Percentiles rank a stretch among this genome's conserved stretches.
Evolutionary conservation across 92 coral and sea anemone genomes (phyloP).

Genomic region (Desmophyllum pertusum): DNA sequence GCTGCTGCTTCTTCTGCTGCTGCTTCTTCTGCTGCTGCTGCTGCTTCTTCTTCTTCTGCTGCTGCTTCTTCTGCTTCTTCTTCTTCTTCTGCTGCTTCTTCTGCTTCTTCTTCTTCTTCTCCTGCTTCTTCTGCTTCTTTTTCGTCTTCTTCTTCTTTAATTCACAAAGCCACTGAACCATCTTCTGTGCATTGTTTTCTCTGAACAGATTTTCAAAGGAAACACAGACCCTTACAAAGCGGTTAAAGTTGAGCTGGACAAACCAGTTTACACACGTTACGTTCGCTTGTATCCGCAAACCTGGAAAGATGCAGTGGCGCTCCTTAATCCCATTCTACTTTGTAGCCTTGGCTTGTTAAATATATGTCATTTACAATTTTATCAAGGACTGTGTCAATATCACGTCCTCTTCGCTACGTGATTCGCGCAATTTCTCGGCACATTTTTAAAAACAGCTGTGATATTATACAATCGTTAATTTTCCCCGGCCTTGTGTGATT

Average conservation of each 20-base stretch:
- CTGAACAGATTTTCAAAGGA: constrained; percentile 14
- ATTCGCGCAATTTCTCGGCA: too few relatives aligned
- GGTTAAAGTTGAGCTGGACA: not conserved
- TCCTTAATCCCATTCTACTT: too few relatives aligned
- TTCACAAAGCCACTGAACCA: not conserved
- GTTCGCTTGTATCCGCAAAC: constrained; percentile 15
- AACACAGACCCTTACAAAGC: constrained; percentile 13
- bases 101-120: too few relatives aligned
- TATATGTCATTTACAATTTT: too few relatives aligned
- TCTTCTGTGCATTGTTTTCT: not conserved
- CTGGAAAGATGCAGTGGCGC: constrained; percentile 1
- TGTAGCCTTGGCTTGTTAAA: too few relatives aligned
- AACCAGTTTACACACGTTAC: constrained; percentile 16
- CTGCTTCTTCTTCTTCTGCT: not conserved
- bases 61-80: not conserved
- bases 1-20: not conserved
- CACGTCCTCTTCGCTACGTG: too few relatives aligned
- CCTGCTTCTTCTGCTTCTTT: too few relatives aligned
- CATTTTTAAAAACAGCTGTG: too few relatives aligned
- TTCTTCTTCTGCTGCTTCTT: not conserved
- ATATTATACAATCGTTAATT: too few relatives aligned
- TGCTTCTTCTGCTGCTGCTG: not conserved
- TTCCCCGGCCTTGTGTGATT: too few relatives aligned
- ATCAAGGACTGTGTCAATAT: too few relatives aligned
- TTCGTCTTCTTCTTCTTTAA: not conserved